Percentiles rank a stretch among this genome's conserved stretches.
phyloP scores from a whole-genome alignment of 2,888 invertebrate species.

The Lasioglossum lativentre region DNA sequence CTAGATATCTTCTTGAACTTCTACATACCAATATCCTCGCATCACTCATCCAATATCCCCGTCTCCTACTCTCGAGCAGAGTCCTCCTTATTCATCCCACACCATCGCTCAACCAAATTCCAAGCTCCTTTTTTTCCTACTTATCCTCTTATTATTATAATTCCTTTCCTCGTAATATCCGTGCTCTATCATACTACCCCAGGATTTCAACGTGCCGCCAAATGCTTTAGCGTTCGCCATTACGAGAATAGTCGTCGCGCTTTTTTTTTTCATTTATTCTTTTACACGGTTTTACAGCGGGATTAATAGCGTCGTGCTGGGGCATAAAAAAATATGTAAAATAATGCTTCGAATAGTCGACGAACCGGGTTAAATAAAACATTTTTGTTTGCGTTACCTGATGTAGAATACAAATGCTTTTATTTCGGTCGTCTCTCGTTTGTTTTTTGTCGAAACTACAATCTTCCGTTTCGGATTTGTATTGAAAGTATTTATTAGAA shows the following conservation, averaged over 20 bases:
- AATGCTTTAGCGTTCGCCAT: neutral
- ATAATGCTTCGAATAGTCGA: neutral
- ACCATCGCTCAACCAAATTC: neutral
- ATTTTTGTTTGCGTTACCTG: neutral
- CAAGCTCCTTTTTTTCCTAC: neutral
- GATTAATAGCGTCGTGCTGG: neutral
- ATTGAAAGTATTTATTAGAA: too few species aligned
- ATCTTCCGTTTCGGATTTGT: neutral
- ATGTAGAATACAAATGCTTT: neutral
- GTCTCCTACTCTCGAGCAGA: neutral
- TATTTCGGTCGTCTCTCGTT: neutral
- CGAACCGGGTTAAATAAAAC: neutral
- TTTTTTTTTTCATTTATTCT: neutral
- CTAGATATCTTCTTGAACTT: neutral
- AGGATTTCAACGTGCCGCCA: neutral
- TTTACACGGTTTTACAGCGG: neutral
- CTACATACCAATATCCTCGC: neutral
- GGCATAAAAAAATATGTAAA: neutral
- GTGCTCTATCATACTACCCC: neutral
- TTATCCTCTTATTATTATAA: conserved; percentile 19
- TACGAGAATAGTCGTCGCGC: neutral
- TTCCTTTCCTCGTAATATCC: neutral
- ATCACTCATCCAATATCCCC: neutral
- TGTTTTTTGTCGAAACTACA: neutral
- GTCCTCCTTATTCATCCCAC: neutral